phyloP scores from a whole-genome alignment of 2,888 invertebrate genomes.

The Acanthococcus lagerstroemiae region DNA sequence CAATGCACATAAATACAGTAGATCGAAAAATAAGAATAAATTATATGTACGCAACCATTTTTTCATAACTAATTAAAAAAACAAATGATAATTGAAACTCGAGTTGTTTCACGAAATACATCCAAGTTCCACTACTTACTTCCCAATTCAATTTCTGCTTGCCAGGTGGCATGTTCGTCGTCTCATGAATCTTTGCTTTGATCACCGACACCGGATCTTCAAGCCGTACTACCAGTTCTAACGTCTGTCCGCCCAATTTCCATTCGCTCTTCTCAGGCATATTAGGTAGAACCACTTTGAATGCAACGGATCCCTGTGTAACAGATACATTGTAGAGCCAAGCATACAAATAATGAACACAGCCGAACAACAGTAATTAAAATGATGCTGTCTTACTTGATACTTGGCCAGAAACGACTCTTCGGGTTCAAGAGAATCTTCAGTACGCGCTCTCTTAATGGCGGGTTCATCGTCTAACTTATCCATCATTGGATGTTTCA shows the following conservation, averaged over 20 bases:
- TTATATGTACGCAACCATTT: no score
- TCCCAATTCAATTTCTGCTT: conserved; percentile 95
- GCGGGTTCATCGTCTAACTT: conserved; percentile 67
- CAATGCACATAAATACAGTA: conserved; percentile 19
- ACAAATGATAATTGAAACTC: neutral
- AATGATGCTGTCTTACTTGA: conserved; percentile 24
- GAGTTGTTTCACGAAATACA: neutral
- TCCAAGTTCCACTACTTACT: conserved; percentile 46
- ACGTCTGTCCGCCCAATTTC: conserved; percentile 83
- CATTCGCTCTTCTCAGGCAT: conserved; percentile 86
- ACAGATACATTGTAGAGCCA: no score
- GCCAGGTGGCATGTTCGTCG: conserved; percentile 85
- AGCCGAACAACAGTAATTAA: no score
- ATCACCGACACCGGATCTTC: conserved; percentile 71
- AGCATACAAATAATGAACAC: no score
- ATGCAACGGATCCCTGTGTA: conserved; percentile 58
- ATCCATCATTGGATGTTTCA: conserved; percentile 35
- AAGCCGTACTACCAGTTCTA: conserved; percentile 66
- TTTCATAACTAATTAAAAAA: no score
- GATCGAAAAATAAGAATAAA: no score
- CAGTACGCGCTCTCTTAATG: conserved; percentile 77
- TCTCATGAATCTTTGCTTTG: conserved; percentile 76
- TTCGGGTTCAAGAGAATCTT: conserved; percentile 88
- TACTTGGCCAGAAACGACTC: conserved; percentile 58
- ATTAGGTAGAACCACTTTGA: conserved; percentile 73